phyloP scores from a whole-genome alignment of 2,888 invertebrate species.

The Yponomeuta plumbellus region DNA sequence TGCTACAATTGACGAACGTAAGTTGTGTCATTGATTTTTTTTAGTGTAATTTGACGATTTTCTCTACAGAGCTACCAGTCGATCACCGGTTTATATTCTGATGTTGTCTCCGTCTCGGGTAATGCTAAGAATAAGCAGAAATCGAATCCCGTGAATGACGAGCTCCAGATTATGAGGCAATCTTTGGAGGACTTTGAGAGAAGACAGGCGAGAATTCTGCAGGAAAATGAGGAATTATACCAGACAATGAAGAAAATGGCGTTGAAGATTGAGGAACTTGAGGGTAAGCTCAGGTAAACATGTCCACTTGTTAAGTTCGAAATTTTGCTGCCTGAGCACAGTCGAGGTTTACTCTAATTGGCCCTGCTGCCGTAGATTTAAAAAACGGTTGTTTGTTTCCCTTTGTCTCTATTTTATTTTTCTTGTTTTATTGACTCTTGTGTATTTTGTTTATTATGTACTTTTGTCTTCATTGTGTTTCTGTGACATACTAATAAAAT shows the following conservation, averaged over 20 bases:
- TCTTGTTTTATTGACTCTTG: too few species aligned
- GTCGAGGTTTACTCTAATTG: too few species aligned
- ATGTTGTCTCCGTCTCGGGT: background rate
- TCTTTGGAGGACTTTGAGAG: conserved; percentile 46
- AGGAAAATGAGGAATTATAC: conserved; percentile 49
- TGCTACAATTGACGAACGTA: background rate
- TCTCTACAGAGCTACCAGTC: conserved; percentile 56
- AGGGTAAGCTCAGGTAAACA: conserved; percentile 56
- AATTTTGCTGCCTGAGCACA: background rate
- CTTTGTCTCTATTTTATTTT: too few species aligned
- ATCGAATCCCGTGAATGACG: conserved; percentile 30
- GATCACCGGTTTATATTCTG: conserved; percentile 53
- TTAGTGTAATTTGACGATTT: background rate
- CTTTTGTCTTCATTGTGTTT: too few species aligned
- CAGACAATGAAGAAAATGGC: conserved; percentile 52
- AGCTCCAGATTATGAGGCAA: conserved; percentile 42
- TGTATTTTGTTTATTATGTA: too few species aligned
- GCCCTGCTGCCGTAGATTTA: too few species aligned
- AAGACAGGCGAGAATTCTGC: conserved; percentile 42
- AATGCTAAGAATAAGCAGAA: conserved; percentile 11
- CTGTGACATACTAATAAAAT: too few species aligned
- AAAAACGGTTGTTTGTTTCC: too few species aligned
- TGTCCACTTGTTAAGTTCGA: background rate
- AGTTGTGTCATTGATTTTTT: background rate
- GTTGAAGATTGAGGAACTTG: conserved; percentile 52